Evolutionary conservation across 2,797 vertebrate species (phyloP), one percentile per base, ranked within the genome.

Genomic region (Mus caroli): DNA sequence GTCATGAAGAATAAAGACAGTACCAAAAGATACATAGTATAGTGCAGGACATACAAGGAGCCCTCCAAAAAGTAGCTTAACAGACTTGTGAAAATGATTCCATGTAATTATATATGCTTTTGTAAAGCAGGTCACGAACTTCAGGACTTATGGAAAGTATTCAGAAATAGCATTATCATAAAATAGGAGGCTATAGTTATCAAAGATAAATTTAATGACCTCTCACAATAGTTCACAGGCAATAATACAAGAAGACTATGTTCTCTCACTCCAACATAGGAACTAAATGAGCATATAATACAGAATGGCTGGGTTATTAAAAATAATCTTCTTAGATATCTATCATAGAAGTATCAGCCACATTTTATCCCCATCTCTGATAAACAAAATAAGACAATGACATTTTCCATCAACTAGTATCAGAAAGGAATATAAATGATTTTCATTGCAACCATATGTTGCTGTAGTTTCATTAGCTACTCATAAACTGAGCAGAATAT

Each of bases 161-260:
- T 88, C 46, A 34, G 31, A 84, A 91, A 43, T 80, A 15, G 6
- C 26, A 94, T 76, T 88, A 52, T 90, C 92, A 71, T 67, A 88
- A 96, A 90, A 46, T 22, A 28, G 7, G 12, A 79, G 3, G 15
- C 13, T 94, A 86, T 31, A 90, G 7, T 75, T 93, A 4, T 26
- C 73, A 94, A 96, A 93, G n/a, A 78, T 34, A 95, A 92, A 84
- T 58, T 83, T 80, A 93, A 73, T 92, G 54, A 94, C 85, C 90
- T 88, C 9, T 40, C 88, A 90, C 75, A 90, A 64, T 80, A 80
- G 75, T 56, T 62, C 52, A 84, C 58, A 92, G 37, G 56, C 12
- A 90, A 17, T 67, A 64, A 58, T 90, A n/a, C 75, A 34, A 37
- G n/a, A 94, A n/a, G 8, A 71, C 24, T 78, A 79, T 88, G 31